phyloP scores from a whole-genome alignment of 2,888 invertebrate genomes.

The Apoda limacodes region DNA sequence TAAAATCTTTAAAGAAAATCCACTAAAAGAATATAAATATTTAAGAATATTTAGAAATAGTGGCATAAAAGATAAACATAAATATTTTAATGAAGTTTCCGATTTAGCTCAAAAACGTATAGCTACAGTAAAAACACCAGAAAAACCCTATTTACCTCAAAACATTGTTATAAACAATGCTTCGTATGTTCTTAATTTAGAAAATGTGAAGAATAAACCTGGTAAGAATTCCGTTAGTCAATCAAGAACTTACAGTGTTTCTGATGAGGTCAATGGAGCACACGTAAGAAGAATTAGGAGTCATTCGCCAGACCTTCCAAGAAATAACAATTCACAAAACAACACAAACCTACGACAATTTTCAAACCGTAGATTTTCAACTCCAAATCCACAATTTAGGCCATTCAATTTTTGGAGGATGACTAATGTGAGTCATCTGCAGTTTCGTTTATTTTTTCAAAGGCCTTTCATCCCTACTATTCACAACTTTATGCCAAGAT shows the following conservation, averaged over 20 bases:
- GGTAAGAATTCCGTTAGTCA: slow-evolving; percentile 3
- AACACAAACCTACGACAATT: no score
- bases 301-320: no score
- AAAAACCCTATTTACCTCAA: slow-evolving; percentile 35
- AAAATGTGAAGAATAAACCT: slow-evolving; percentile 27
- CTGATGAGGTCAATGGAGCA: slow-evolving; percentile 35
- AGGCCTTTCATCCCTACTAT: slow-evolving; percentile 27
- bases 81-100: slow-evolving; percentile 35
- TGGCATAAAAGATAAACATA: slow-evolving; percentile 22
- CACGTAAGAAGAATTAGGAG: slow-evolving; percentile 32
- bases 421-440: slow-evolving; percentile 26
- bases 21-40: no score
- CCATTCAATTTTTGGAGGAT: slow-evolving; percentile 31
- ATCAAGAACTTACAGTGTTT: slow-evolving; percentile 25
- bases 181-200: slow-evolving; percentile 36
- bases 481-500: slow-evolving; percentile 23
- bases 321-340: no score
- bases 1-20: no score
- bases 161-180: slow-evolving; percentile 38
- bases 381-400: slow-evolving; percentile 22
- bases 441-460: slow-evolving; percentile 31
- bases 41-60: slow-evolving; percentile 26
- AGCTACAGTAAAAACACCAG: slow-evolving; percentile 36
- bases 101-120: slow-evolving; percentile 29
- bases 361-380: slow-evolving; percentile 18